phyloP scores from a whole-genome alignment of 2,113 vertebrate genomes.

The Phocoena sinus region DNA sequence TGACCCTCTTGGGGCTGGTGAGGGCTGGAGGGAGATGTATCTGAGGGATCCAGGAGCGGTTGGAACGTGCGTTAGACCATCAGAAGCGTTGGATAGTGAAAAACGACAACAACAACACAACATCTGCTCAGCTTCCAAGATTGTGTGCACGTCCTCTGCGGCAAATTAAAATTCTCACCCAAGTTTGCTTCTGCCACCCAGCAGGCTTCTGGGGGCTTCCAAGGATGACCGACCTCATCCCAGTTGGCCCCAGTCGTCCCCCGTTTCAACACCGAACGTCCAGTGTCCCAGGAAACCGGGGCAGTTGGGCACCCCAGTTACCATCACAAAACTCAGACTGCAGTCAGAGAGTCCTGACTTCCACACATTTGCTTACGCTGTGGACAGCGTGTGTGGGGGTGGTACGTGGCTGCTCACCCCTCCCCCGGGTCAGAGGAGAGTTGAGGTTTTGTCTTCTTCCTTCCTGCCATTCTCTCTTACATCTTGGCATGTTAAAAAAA shows the following conservation, averaged over 20 bases:
- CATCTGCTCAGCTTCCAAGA: neutral
- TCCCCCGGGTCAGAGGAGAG: neutral
- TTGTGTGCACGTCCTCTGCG: no score
- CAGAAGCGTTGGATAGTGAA: fast-evolving
- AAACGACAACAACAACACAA: no score
- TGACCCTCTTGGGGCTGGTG: no score
- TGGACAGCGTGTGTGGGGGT: no score
- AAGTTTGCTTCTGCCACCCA: neutral
- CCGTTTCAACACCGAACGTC: neutral
- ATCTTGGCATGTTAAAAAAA: no score
- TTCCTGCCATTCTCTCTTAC: neutral
- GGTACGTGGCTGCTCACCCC: no score
- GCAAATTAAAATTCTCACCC: neutral
- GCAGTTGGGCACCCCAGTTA: no score
- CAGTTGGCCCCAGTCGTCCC: neutral
- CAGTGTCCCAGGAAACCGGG: neutral
- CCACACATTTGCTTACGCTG: fast-evolving
- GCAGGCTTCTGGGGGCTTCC: neutral
- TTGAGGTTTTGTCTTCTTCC: neutral
- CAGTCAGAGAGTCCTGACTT: no score
- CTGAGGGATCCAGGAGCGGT: no score
- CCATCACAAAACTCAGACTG: neutral
- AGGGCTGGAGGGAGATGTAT: neutral
- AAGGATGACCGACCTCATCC: neutral
- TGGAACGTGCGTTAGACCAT: fast-evolving